A percentile compares a stretch with the other conserved stretches of the same genome.
Evolutionary conservation across 2,113 vertebrate species (phyloP).

Genomic region (Ciconia boyciana): DNA sequence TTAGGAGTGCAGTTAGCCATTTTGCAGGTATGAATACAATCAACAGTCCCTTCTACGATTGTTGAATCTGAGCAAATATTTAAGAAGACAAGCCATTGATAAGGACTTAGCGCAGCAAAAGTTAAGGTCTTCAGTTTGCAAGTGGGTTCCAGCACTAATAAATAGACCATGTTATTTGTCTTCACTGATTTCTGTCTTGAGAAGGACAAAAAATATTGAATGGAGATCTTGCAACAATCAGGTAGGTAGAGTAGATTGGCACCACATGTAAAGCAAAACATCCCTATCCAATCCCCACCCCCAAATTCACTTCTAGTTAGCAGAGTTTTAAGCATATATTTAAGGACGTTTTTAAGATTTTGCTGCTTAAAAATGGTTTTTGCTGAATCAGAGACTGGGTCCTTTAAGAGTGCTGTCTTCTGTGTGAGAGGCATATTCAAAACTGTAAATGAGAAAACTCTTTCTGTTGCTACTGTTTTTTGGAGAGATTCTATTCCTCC

Average conservation of each 20-base stretch:
- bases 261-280: not conserved
- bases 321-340: not conserved
- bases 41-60: accelerated
- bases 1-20: not conserved
- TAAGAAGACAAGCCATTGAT: not conserved
- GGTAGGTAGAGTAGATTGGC: not conserved
- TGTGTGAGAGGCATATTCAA: not conserved
- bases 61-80: not conserved
- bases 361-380: not conserved
- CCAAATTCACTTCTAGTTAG: not conserved
- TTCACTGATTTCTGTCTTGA: not conserved
- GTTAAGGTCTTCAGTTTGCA: not conserved
- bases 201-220: not conserved
- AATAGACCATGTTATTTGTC: not conserved
- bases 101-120: not conserved
- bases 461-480: not conserved
- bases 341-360: not conserved
- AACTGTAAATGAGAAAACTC: slow-evolving; percentile 2
- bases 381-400: not conserved
- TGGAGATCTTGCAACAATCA: not conserved
- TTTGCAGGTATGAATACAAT: not conserved
- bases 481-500: not conserved
- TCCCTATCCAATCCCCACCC: not conserved
- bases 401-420: not conserved
- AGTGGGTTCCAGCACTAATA: not conserved